A percentile compares a stretch with the other conserved stretches of the same genome.
Conservation (phyloP, 2,888 invertebrate species). For the Prenolepis imparis region DNA sequence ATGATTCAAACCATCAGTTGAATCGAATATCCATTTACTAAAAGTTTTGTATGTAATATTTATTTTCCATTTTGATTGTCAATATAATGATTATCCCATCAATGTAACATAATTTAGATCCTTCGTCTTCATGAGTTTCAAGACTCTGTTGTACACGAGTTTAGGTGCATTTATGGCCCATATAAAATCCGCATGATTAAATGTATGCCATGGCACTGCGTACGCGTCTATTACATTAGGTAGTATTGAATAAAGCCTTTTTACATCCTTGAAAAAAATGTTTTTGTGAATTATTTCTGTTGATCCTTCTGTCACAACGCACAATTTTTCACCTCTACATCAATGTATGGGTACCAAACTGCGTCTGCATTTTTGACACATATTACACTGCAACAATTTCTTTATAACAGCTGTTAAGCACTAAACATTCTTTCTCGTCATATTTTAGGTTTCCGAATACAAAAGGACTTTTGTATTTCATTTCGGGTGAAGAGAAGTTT, state of each 20-base stretch:
- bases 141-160: slow-evolving; percentile 88
- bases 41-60: neutral
- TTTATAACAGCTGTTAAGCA: no score
- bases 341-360: no score
- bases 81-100: neutral
- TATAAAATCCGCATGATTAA: slow-evolving; percentile 92
- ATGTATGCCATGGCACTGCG: slow-evolving; percentile 89
- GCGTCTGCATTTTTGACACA: no score
- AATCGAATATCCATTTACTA: no score
- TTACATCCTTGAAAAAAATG: slow-evolving; percentile 87
- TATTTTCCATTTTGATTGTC: neutral
- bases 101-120: neutral
- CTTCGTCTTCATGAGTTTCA: slow-evolving; percentile 84
- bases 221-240: slow-evolving; percentile 87
- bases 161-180: slow-evolving; percentile 89
- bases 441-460: no score
- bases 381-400: no score
- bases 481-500: no score
- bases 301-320: neutral
- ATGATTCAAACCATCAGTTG: no score
- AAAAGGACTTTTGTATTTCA: no score
- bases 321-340: slow-evolving; percentile 81
- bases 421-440: no score
- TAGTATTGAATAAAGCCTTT: slow-evolving; percentile 87
- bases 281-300: neutral